A percentile compares a stretch with the other conserved stretches of the same genome.
phyloP scores from a whole-genome alignment of 2,797 vertebrate species.

The Naso thynnoides region DNA sequence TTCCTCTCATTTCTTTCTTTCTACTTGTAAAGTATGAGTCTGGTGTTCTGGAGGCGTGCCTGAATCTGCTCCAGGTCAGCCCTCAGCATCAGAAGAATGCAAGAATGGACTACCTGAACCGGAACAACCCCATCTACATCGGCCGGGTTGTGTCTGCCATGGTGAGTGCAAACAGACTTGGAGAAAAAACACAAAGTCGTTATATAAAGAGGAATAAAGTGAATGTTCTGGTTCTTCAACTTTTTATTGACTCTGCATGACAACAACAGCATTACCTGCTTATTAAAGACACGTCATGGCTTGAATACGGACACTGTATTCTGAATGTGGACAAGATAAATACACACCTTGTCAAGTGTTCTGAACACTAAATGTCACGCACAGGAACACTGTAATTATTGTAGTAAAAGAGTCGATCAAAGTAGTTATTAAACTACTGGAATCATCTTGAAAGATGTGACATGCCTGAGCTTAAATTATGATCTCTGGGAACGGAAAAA shows the following conservation, averaged over 20 bases:
- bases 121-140: constrained; percentile 88
- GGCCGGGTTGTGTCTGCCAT: constrained; percentile 92
- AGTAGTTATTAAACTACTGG: background rate
- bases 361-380: background rate
- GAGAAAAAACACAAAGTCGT: background rate
- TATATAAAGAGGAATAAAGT: background rate
- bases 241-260: background rate
- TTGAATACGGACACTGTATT: constrained; percentile 24
- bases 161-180: constrained; percentile 83
- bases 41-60: constrained; percentile 87
- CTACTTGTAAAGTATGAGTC: constrained; percentile 87
- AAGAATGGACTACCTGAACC: constrained; percentile 83
- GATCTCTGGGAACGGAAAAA: background rate
- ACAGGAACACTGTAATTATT: constrained; percentile 23
- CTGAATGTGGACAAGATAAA: background rate
- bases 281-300: constrained; percentile 21
- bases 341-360: background rate
- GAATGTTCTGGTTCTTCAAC: background rate
- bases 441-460: background rate
- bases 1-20: background rate
- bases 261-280: background rate
- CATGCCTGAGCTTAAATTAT: background rate
- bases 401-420: background rate
- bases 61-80: constrained; percentile 89
- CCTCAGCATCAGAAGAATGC: constrained; percentile 85